Base-by-base conservation (phyloP, 2,888 invertebrate genomes). In the Acrocyrtus sp. region DNA sequence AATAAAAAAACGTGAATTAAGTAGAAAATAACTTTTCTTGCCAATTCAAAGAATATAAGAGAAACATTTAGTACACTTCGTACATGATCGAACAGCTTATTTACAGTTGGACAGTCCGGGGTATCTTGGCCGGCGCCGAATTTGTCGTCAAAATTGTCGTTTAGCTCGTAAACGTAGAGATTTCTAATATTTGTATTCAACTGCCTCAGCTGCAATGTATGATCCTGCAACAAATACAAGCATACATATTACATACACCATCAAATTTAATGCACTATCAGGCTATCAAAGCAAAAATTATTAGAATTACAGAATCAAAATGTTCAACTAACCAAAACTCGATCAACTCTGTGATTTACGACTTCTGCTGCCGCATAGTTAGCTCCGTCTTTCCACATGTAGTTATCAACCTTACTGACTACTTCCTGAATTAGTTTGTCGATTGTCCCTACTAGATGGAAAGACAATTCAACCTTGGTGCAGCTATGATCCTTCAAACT, bases 311-410 rank as follows among this genome's bases (percentile, higher is more conserved):
- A n/a, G n/a, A n/a, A n/a, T n/a, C n/a, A n/a, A n/a, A n/a, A n/a
- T n/a, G n/a, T n/a, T n/a, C n/a, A 58, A 19, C 83, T 85, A 81
- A 89, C 89, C 85, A 89, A 82, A 78, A 88, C 86, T 78, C 87
- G 86, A 12, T 88, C 86, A 78, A 89, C 87, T 81, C 89, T 88
- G 82, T 87, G 85, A 73, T 89, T 87, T 12, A 88, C 82, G 48
- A 89, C 88, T 84, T 89, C 89, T 3, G 88, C 88, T 29, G 88
- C 81, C 12, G 88, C 85, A 51, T 88, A 84, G 78, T 82, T 87
- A 81, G 81, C 78, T 22, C n/a, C 12, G 5, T 39, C 50, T 34
- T 58, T 24, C 58, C 78, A 72, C 48, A 21, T 21, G 15, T 21
- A 27, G 26, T 53, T 47, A 8, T 57, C 83, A 15, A 86, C 83